Evolutionary conservation across 23 tunicate species (phyloP), one percentile per base, ranked within the genome.

Genomic region (Corella eumyota): DNA sequence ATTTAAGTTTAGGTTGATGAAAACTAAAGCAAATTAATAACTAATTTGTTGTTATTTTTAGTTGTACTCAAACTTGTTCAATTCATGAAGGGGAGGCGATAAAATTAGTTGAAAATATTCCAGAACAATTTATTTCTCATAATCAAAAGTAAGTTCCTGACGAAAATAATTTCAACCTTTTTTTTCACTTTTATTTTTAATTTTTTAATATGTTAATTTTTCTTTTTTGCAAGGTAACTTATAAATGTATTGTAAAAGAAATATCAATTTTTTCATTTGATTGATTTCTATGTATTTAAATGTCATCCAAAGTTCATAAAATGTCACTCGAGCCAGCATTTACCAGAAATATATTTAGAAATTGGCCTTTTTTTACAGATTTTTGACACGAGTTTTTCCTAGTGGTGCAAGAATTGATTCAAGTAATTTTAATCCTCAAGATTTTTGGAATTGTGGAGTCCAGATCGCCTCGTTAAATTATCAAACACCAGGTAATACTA

Each of bases 381-480:
- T 26, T 48, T 47, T 92, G 25, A 83, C 84, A 23, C 81, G 99
- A 15, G 99, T 93, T 30, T 84, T 67, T 40, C 99, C 99, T 0
- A 93, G 82, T 58, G 73, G 74, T 2, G 70, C 60, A n/a, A 66
- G 99, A 25, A 49, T 78, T 24, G 99, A 93, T 71, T 93, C 95
- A 11, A 85, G 85, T 32, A 93, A 93, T 57, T 93, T 85, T 38
- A 93, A 93, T 52, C 91, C 95, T 1, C 95, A 85, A 31, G 99
- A 93, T 64, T 74, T 34, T 63, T 93, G 99, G 99, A 93, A 93
- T 61, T 85, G 93, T 55, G 99, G 99, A 11, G 99, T 85, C 6
- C 99, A 93, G 54, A 84, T 93, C 30, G 95, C 92, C n/a, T 80
- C 99, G 9, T 78, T 93, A 15, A 90, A 93, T 61, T 93, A 88